Evolutionary conservation across 2,888 invertebrate genomes (phyloP), one percentile per base, ranked within the genome.

Genomic region (Xanthorhoe designata): DNA sequence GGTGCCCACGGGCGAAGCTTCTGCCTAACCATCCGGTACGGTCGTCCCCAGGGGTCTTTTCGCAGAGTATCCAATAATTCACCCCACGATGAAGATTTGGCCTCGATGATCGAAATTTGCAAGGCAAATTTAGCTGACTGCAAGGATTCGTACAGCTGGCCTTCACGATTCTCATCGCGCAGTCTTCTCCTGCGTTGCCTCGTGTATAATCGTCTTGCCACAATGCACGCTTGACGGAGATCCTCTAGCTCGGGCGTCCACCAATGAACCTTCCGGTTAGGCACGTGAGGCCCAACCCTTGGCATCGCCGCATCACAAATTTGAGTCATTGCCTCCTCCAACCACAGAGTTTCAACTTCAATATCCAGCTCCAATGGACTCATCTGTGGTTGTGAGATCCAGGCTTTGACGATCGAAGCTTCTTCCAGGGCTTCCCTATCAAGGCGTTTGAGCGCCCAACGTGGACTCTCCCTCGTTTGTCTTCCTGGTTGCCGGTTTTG

Each of bases 241-340:
- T 38, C 17, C 2, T 53, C 57, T 2, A 66, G 13, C 24, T 66
- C 61, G 10, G 15, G 13, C 4, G 52, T 35, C 65, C 65, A 66
- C 65, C 65, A 66, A 24, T 61, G 52, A 1, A 61, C 57, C 24
- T 53, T 45, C 1, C 38, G 35, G 1, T 18, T 49, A 9, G 61
- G 61, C 24, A 13, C n/a, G 9, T 3, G 29, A 6, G 35, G 35
- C 17, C 45, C 32, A 4, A 19, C 42, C 4, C 61, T 54, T 1
- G 61, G 2, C 54, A 61, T 61, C 2, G 18, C 35, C 0, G 61
- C 54, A 18, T 61, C 55, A 19, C 66, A 67, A 0, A 63, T 18
- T 3, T 47, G 17, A 2, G 63, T n/a, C 52, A 67, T 19, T 0
- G 59, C 59, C 10, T 10, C 47, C 47, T 35, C 10, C 10, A 62